Conservation (phyloP, 1,140 invertebrate species). For the Drosophila melanogaster region DNA sequence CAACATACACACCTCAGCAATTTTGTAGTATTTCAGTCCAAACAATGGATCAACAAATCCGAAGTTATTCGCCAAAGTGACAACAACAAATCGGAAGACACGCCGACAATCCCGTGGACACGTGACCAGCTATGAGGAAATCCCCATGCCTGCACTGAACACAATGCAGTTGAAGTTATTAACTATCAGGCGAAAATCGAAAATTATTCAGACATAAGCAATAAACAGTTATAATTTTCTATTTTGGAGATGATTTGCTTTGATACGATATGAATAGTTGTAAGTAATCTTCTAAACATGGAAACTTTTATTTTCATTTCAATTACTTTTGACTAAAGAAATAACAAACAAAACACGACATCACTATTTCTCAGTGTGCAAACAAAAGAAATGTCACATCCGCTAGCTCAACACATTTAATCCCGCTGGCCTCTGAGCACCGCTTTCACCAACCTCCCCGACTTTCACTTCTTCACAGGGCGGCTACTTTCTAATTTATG, state of each 20-base stretch:
- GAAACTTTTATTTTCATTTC: too few species aligned
- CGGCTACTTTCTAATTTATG: constrained; percentile 73
- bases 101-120: constrained; percentile 62
- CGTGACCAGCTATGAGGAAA: constrained; percentile 46
- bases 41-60: constrained; percentile 47
- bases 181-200: background rate
- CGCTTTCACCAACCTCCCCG: constrained; percentile 29
- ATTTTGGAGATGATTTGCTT: too few species aligned
- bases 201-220: background rate
- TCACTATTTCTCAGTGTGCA: background rate
- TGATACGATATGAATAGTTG: too few species aligned
- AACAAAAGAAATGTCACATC: constrained; percentile 72
- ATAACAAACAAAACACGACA: background rate
- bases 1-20: constrained; percentile 36
- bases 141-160: constrained; percentile 3
- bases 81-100: constrained; percentile 62
- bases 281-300: too few species aligned
- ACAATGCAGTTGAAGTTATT: background rate
- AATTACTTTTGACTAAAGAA: background rate
- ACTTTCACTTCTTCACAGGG: constrained; percentile 7
- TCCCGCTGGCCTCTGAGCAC: constrained; percentile 28
- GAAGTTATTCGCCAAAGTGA: constrained; percentile 45
- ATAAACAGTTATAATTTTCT: too few species aligned
- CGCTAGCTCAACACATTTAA: constrained; percentile 73
- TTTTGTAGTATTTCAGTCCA: constrained; percentile 26